phyloP scores from a whole-genome alignment of 2,888 invertebrate genomes.

The Leucania comma region DNA sequence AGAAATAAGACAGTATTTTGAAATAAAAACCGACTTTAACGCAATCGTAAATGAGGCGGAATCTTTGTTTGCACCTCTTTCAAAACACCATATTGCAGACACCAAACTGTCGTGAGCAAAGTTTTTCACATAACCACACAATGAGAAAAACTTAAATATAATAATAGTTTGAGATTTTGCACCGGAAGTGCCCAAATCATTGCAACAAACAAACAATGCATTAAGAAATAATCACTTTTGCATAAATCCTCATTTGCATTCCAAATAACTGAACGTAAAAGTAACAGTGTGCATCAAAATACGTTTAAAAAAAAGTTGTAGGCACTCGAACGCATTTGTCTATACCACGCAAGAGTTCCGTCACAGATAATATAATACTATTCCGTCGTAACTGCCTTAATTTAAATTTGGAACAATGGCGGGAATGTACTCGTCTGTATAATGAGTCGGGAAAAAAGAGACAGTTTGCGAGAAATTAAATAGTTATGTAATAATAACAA shows the following conservation, averaged over 20 bases:
- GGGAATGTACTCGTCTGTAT: constrained; percentile 64
- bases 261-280: constrained; percentile 20
- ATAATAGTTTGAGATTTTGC: neutral
- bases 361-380: constrained; percentile 8
- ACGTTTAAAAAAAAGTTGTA: constrained; percentile 28
- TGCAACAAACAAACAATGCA: constrained; percentile 19
- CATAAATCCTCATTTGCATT: constrained; percentile 29
- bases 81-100: constrained; percentile 6
- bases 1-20: constrained; percentile 9
- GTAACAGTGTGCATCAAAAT: constrained; percentile 14
- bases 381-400: constrained; percentile 49
- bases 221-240: constrained; percentile 22
- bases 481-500: constrained; percentile 73
- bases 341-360: constrained; percentile 57
- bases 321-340: constrained; percentile 52
- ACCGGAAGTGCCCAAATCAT: constrained; percentile 5
- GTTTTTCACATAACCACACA: constrained; percentile 23
- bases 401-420: constrained; percentile 72
- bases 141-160: constrained; percentile 1
- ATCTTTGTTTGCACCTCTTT: constrained; percentile 21
- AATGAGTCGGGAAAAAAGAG: constrained; percentile 74
- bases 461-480: constrained; percentile 75
- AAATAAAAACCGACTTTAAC: constrained; percentile 8
- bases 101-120: constrained; percentile 5
- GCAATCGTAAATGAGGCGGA: constrained; percentile 15